Evolutionary conservation across 2,113 vertebrate species (phyloP).

Genomic region (Hymenochirus boettgeri): DNA sequence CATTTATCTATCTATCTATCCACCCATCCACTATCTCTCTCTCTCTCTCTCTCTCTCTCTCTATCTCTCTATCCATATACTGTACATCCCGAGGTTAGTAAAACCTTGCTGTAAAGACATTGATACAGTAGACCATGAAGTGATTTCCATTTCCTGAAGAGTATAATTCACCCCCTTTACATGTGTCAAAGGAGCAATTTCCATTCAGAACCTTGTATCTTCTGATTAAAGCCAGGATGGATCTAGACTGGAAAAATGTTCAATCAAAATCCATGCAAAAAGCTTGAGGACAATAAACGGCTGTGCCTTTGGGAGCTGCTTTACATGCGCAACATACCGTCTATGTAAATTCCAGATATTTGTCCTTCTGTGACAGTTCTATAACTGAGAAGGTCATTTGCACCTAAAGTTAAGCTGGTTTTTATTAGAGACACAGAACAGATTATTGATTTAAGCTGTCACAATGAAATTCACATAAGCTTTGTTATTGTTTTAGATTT

Average conservation of each 20-base stretch:
- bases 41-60: no score
- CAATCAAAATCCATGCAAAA: not conserved
- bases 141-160: not conserved
- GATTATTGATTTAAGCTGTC: constrained; percentile 33
- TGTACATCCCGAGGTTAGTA: no score
- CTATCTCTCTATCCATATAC: no score
- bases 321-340: constrained; percentile 6
- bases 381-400: constrained; percentile 18
- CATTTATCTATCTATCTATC: no score
- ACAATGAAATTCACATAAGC: not conserved
- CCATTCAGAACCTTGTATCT: constrained; percentile 16
- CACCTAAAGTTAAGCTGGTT: constrained; percentile 29
- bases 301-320: not conserved
- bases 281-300: constrained; percentile 16
- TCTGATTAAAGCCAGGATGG: constrained; percentile 17
- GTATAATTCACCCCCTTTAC: constrained; percentile 29
- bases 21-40: no score
- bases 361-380: constrained; percentile 2
- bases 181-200: constrained; percentile 20
- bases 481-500: constrained; percentile 3
- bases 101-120: not conserved
- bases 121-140: constrained; percentile 7
- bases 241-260: not conserved
- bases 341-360: constrained; percentile 25
- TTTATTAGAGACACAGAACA: constrained; percentile 22